These are phyloP conservation scores for Pygocentrus nattereri DNA, from an alignment of 2,797 vertebrate genomes.

Conservation along the genomic window DNA sequence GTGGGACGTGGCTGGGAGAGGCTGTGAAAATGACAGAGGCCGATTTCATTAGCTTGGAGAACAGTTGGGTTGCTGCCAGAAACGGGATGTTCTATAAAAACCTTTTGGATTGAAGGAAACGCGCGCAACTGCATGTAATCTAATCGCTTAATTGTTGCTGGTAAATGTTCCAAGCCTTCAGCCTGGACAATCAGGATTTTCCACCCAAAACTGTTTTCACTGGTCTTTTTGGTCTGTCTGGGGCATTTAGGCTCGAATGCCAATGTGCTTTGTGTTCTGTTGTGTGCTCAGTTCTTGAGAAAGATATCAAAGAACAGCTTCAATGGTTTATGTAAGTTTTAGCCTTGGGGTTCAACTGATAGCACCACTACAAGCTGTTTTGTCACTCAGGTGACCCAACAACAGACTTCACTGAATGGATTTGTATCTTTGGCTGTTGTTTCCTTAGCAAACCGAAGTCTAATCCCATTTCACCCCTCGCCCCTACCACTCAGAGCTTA, in stretches of 20 bases:
- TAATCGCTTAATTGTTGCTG: not conserved
- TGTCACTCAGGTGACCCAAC: not conserved
- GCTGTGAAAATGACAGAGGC: not conserved
- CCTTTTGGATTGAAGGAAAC: not conserved
- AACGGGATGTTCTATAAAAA: not conserved
- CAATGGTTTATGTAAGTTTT: constrained; percentile 62
- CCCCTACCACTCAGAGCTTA: no score
- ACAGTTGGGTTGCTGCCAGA: constrained; percentile 1
- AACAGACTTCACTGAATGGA: not conserved
- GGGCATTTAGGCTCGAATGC: not conserved
- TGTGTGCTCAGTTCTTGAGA: not conserved
- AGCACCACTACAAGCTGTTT: constrained; percentile 24
- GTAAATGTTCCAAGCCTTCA: not conserved
- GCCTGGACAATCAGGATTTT: not conserved
- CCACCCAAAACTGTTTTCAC: not conserved
- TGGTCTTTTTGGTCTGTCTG: not conserved
- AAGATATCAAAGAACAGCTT: not conserved
- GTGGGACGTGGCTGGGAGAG: not conserved
- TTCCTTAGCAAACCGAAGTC: not conserved
- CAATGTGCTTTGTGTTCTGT: not conserved
- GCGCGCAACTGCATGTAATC: not conserved
- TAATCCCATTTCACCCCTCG: no score
- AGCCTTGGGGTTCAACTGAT: constrained; percentile 61
- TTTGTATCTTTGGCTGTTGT: not conserved
- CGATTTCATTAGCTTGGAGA: constrained; percentile 2